Base-by-base conservation (phyloP, 2,888 invertebrate genomes). In the Amiota mariae region DNA sequence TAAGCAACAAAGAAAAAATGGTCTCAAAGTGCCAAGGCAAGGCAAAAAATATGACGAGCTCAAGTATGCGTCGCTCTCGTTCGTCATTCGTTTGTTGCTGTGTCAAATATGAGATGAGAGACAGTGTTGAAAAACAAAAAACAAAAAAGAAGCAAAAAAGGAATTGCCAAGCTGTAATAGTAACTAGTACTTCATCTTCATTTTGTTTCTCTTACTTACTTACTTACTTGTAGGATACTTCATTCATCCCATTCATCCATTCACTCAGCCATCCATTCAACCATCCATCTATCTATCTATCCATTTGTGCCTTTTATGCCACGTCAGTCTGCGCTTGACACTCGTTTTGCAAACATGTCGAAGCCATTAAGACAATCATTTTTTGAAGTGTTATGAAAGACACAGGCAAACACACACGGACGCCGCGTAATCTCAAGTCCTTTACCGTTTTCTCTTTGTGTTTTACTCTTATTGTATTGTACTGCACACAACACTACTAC, bases 271-370 rank as follows among this genome's bases (percentile, higher is more conserved):
- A 20, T 11, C 18, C 11, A n/a, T 20, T 20, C 51, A 18, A 36
- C 8, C 54, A 36, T 4, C 8, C 36, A 11, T 13, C 12, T 9
- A 20, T 20, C 18, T 3, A n/a, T 20, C 20, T 20, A 18, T 24
- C 13, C 54, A 36, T 64, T 51, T 54, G 46, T 64, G 48, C 61
- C 54, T 24, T 54, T 68, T 54, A 54, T 11, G 67, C 75, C 76
- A 72, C 66, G 75, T 36, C 36, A 36, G 36, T 56, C 83, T 83
- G 83, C 82, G 80, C 82, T 82, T 84, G 83, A 85, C 86, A 86
- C 86, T 84, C 84, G 84, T 84, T 84, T 86, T 85, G 86, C 85
- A 86, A 84, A 84, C 84, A 84, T 84, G 84, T 84, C 84, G 67
- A 68, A 68, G 67, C 67, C 67, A 68, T 68, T 68, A 68, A 68